Base-by-base conservation (phyloP, 2,888 invertebrate genomes). In the Clepsis dumicolana region DNA sequence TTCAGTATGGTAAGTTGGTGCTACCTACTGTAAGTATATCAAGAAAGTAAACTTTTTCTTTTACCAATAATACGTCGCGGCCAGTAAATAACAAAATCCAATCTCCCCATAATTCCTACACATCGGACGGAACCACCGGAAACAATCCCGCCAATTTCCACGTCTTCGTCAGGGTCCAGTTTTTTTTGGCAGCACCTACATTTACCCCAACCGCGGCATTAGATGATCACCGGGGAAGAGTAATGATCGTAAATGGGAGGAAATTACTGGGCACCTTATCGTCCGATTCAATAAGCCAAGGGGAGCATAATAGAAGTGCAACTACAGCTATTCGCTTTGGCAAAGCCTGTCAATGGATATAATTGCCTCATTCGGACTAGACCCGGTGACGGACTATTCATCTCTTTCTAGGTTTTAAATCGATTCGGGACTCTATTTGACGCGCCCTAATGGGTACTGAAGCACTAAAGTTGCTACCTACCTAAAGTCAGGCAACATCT, bases 241-340 rank as follows among this genome's bases (percentile, higher is more conserved):
- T 91, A 91, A 88, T 90, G 87, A 83, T 87, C 80, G 86, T 87
- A 90, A 93, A 93, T 93, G 90, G 87, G 87, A 85, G 90, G 91
- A 90, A 93, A 93, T 93, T 90, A 93, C 93, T 77, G 88, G 77
- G 87, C 86, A 88, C 90, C 93, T 93, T 93, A 93, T 92, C 92
- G 88, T 86, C 75, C 84, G 84, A 92, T 93, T 93, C 92, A 93
- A 93, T 93, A 91, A 92, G 88, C 85, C 85, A 83, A 21, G 88
- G 87, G 83, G 87, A 79, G 84, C 83, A 92, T 91, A 93, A 92
- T 93, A 89, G 90, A 91, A 91, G 85, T 91, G 92, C 93, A 91
- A 84, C 88, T 84, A 82, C 84, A 80, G 84, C 81, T 71, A 78
- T 79, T 78, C 80, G 78, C 81, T 81, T 84, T 78, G 77, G 81